These are phyloP conservation scores for Eucidaris tribuloides DNA, from an alignment of 35 echinoderm and acorn worm species.

Conservation along the genomic window DNA sequence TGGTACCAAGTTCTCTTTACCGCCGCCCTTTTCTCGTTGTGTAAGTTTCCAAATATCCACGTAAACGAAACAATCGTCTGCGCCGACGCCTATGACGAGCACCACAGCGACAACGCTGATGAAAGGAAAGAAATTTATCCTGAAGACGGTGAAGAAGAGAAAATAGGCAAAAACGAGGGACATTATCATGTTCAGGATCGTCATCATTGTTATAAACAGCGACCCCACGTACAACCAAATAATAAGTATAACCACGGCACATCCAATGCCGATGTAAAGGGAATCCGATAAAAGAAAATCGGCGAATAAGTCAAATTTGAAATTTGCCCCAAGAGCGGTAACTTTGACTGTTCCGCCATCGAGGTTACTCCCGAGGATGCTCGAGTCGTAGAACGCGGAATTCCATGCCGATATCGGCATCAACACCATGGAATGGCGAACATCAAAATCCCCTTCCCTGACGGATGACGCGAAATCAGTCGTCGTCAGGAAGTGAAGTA, in stretches of 20 bases:
- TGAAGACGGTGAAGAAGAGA: slow-evolving; percentile 71
- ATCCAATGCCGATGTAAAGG: slow-evolving; percentile 50
- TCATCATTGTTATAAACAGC: slow-evolving; percentile 59
- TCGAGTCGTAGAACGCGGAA: background rate
- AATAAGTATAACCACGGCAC: slow-evolving; percentile 43
- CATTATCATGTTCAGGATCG: slow-evolving; percentile 65
- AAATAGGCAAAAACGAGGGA: slow-evolving; percentile 78
- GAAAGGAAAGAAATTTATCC: slow-evolving; percentile 74
- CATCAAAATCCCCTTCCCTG: background rate
- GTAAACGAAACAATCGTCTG: slow-evolving; percentile 95
- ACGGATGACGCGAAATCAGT: background rate
- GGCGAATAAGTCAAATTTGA: slow-evolving; percentile 57
- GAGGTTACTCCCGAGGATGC: slow-evolving; percentile 27
- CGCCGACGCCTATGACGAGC: slow-evolving; percentile 81
- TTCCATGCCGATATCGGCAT: background rate
- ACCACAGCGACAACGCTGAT: slow-evolving; percentile 55
- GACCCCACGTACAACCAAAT: slow-evolving; percentile 86
- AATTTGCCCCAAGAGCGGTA: background rate
- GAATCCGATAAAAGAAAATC: slow-evolving; percentile 45
- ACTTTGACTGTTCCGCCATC: slow-evolving; percentile 34
- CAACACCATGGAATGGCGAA: background rate
- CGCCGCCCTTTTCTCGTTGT: slow-evolving; percentile 24
- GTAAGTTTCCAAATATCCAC: slow-evolving; percentile 84
- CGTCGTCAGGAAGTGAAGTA: slow-evolving; percentile 63
- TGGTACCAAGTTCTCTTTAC: background rate